Conservation (phyloP, 1,140 invertebrate species). For the Sinella curviseta region DNA sequence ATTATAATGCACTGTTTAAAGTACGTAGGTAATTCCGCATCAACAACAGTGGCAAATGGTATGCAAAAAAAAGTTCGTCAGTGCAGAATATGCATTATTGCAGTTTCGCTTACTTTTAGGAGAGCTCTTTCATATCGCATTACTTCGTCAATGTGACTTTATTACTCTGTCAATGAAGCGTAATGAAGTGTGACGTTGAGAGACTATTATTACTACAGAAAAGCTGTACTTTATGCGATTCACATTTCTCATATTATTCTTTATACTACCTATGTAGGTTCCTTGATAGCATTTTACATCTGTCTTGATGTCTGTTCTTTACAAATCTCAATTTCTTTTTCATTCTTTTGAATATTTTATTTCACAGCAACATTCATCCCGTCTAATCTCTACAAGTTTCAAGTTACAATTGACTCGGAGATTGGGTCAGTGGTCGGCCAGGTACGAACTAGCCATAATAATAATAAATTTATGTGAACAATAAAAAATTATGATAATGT, state of each 20-base stretch:
- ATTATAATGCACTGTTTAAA: no score
- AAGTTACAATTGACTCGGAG: constrained; percentile 67
- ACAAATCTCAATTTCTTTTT: no score
- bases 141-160: background rate
- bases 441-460: constrained; percentile 51
- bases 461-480: constrained; percentile 2
- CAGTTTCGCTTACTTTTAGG: no score
- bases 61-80: no score
- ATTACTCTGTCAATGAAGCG: background rate
- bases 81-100: background rate
- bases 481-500: background rate
- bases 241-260: no score
- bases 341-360: background rate
- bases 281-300: no score
- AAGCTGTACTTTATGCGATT: background rate
- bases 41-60: no score
- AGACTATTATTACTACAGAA: background rate
- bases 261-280: no score
- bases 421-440: constrained; percentile 70
- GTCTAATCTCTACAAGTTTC: constrained; percentile 76
- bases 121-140: no score
- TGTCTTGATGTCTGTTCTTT: no score
- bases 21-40: no score
- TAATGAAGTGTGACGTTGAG: background rate
- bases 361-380: constrained; percentile 72